Evolutionary conservation across 2,797 vertebrate species (phyloP).

Genomic region (Botia kubotai): DNA sequence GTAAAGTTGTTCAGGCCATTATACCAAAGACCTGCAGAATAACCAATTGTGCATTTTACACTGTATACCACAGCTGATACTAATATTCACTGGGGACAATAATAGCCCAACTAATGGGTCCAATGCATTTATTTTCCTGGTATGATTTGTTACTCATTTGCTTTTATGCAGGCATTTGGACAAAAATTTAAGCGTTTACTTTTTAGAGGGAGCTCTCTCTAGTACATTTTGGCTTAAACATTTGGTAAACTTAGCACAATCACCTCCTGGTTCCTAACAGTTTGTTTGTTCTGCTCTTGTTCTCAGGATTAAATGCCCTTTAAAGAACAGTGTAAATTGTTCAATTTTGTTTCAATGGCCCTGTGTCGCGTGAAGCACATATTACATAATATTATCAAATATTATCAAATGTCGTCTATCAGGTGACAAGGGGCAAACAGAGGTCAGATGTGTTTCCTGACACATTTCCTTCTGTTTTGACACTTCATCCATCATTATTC

Average conservation of each 20-base stretch:
- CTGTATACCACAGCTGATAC: constrained; percentile 69
- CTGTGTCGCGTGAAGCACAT: constrained; percentile 78
- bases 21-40: constrained; percentile 76
- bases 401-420: constrained; percentile 87
- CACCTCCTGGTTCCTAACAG: constrained; percentile 18
- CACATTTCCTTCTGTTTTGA: constrained; percentile 45
- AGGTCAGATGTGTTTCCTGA: constrained; percentile 77
- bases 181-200: neutral
- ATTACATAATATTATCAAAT: constrained; percentile 67
- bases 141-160: constrained; percentile 3
- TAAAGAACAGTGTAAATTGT: constrained; percentile 10
- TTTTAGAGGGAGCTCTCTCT: neutral
- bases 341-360: constrained; percentile 67
- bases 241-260: neutral
- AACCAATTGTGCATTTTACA: constrained; percentile 84
- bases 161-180: neutral
- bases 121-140: constrained; percentile 18
- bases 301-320: constrained; percentile 12
- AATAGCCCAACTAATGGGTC: constrained; percentile 58
- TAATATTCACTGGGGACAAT: constrained; percentile 71
- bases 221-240: constrained; percentile 5
- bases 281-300: constrained; percentile 31
- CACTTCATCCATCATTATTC: constrained; percentile 55
- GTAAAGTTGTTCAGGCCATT: constrained; percentile 71
- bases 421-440: constrained; percentile 75